Percentiles rank a stretch among this genome's conserved stretches.
phyloP scores from a whole-genome alignment of 2,113 vertebrate genomes.

The Terrapene triunguis region DNA sequence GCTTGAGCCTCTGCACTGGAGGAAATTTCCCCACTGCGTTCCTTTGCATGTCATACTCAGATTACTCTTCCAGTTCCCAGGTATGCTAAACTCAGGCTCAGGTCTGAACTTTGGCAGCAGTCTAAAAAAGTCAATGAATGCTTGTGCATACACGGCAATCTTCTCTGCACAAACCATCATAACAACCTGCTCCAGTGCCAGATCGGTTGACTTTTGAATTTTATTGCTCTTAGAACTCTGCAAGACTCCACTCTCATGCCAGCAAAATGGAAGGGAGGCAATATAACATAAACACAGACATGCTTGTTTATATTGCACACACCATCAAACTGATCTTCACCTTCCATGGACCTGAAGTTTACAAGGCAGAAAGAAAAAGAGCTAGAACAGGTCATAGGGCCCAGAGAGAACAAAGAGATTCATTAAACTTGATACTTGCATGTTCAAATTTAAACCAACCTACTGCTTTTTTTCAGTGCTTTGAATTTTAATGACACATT shows the following conservation, averaged over 20 bases:
- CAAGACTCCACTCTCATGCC: background rate
- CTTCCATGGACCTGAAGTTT: conserved; percentile 4
- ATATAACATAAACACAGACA: background rate
- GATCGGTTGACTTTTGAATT: conserved; percentile 31
- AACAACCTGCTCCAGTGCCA: background rate
- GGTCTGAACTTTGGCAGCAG: background rate
- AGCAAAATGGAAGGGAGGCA: conserved; percentile 1
- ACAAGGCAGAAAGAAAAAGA: conserved; percentile 36
- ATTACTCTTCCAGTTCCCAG: background rate
- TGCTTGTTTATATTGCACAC: fast-evolving
- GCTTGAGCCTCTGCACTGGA: background rate
- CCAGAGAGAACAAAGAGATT: conserved; percentile 41
- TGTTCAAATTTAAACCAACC: conserved; percentile 35
- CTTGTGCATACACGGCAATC: background rate
- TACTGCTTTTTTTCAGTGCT: conserved; percentile 42
- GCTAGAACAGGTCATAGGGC: background rate
- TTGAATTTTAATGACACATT: conserved; percentile 50
- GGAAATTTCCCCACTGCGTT: background rate
- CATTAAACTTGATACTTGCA: conserved; percentile 50
- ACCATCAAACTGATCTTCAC: conserved; percentile 33
- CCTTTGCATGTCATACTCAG: background rate
- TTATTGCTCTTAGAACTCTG: background rate
- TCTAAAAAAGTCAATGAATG: background rate
- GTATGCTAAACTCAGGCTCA: background rate
- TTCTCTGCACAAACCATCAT: background rate